These are phyloP conservation scores for Atherinosoma microstoma DNA, from an alignment of 2,797 vertebrate species.

Conservation along the genomic window DNA sequence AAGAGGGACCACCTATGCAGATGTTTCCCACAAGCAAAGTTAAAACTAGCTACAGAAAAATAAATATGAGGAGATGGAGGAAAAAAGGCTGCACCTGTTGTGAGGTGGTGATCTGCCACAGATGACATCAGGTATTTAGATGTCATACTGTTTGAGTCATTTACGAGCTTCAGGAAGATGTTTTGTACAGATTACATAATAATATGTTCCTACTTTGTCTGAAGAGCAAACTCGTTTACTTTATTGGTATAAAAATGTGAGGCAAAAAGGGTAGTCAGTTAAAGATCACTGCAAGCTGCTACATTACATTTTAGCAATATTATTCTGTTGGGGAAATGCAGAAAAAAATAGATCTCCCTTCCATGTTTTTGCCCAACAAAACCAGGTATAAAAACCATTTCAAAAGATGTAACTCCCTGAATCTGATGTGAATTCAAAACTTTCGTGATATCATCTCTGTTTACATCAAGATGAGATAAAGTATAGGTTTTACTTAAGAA, in stretches of 20 bases:
- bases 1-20: slow-evolving; percentile 78
- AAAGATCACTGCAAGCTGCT: background rate
- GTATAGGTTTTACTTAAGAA: slow-evolving; percentile 39
- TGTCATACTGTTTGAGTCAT: slow-evolving; percentile 52
- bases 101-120: slow-evolving; percentile 56
- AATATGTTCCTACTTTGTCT: slow-evolving; percentile 1
- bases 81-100: slow-evolving; percentile 72
- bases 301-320: background rate
- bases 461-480: slow-evolving; percentile 13
- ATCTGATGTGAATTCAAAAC: slow-evolving; percentile 16
- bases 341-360: background rate
- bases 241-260: background rate
- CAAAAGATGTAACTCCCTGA: background rate
- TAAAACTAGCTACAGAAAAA: slow-evolving; percentile 68
- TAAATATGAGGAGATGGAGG: slow-evolving; percentile 34
- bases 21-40: slow-evolving; percentile 80
- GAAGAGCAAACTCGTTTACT: slow-evolving; percentile 1
- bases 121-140: slow-evolving; percentile 57
- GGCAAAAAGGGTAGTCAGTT: background rate
- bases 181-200: slow-evolving; percentile 4
- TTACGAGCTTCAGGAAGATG: slow-evolving; percentile 25
- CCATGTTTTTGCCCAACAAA: background rate
- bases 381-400: background rate
- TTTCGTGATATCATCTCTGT: slow-evolving; percentile 24
- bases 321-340: background rate